Percentiles rank a stretch among this genome's conserved stretches.
Evolutionary conservation across 2,888 invertebrate genomes (phyloP).

Genomic region (Pyrocoelia pectoralis): DNA sequence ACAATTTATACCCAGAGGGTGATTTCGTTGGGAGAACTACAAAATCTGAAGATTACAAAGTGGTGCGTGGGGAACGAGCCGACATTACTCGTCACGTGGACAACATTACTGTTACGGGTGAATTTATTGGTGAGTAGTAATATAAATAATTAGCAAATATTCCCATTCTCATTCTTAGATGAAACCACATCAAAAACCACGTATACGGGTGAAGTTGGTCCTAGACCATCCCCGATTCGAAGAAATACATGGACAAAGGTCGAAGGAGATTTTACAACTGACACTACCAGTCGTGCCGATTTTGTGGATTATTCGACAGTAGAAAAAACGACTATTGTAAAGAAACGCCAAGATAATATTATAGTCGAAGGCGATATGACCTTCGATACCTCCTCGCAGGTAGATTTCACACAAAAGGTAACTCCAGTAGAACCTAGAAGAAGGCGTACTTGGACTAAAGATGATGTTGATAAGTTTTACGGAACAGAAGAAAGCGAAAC

Average conservation of each 20-base stretch:
- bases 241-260: conserved; percentile 81
- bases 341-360: conserved; percentile 71
- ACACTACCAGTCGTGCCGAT: conserved; percentile 73
- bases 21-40: conserved; percentile 62
- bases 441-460: conserved; percentile 75
- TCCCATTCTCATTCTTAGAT: conserved; percentile 62
- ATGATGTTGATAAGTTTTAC: conserved; percentile 75
- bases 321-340: conserved; percentile 68
- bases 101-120: conserved; percentile 71
- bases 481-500: conserved; percentile 65
- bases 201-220: conserved; percentile 73
- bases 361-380: conserved; percentile 73
- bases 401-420: conserved; percentile 69
- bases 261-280: conserved; percentile 76
- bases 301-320: conserved; percentile 68
- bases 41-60: conserved; percentile 66
- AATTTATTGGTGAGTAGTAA: conserved; percentile 67
- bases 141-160: background rate
- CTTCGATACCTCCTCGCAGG: conserved; percentile 70
- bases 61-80: conserved; percentile 70
- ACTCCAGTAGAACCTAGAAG: conserved; percentile 65
- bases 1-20: conserved; percentile 59
- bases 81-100: conserved; percentile 71
- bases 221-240: conserved; percentile 71
- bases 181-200: conserved; percentile 74